These are phyloP conservation scores for pig (Sus scrofa) DNA, from an alignment of 2,113 vertebrate genomes.

Conservation along the genomic window DNA sequence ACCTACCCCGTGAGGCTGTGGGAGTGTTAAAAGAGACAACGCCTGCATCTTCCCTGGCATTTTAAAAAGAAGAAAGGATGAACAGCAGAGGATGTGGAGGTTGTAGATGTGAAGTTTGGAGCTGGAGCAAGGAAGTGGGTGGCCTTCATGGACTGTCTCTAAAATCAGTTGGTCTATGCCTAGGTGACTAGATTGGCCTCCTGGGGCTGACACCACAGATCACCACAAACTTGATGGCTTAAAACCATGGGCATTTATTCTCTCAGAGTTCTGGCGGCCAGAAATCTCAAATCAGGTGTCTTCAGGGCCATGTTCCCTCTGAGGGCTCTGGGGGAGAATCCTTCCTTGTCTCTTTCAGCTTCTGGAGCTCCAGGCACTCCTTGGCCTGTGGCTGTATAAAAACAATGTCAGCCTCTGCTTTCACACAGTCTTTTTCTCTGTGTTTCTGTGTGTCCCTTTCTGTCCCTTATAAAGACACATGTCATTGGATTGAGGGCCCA, in stretches of 20 bases:
- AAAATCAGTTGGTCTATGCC: neutral
- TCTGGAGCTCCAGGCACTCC: too few relatives aligned
- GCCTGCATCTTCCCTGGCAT: neutral
- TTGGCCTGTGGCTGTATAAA: neutral
- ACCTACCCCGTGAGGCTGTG: rapidly evolving
- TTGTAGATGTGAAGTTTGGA: neutral
- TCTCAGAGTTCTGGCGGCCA: neutral
- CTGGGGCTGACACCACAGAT: neutral
- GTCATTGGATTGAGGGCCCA: neutral
- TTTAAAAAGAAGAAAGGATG: neutral
- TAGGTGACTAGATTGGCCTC: neutral
- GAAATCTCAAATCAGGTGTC: neutral
- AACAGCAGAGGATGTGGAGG: neutral
- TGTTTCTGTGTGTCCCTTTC: neutral
- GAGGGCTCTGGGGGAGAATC: neutral
- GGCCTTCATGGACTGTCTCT: neutral
- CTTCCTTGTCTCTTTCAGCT: neutral
- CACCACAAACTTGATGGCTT: neutral
- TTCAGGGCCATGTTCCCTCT: rapidly evolving
- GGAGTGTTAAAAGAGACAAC: too few relatives aligned
- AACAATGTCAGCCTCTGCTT: neutral
- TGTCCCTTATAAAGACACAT: neutral
- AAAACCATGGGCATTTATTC: neutral
- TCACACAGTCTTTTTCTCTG: neutral
- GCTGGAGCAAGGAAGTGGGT: neutral